Percentiles rank a stretch among this genome's conserved stretches.
Evolutionary conservation across 2,113 vertebrate genomes (phyloP).

Genomic region (Epinephelus fuscoguttatus): DNA sequence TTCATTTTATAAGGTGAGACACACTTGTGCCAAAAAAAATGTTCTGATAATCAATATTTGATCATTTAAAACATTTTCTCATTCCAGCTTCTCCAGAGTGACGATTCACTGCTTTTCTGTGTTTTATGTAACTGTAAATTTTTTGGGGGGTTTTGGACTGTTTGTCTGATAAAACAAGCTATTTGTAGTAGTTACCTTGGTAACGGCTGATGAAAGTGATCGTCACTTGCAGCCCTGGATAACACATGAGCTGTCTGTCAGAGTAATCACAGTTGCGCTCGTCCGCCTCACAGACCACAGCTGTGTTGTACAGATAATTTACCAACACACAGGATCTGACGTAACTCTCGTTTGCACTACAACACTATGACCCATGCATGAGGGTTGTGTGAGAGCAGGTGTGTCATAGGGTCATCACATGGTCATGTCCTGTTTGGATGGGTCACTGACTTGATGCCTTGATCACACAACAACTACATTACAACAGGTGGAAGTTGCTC

Average conservation of each 20-base stretch:
- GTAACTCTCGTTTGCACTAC: not conserved
- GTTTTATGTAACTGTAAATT: not conserved
- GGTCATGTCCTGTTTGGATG: conserved; percentile 1
- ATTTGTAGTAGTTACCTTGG: not conserved
- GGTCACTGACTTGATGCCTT: not conserved
- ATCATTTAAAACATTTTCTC: not conserved
- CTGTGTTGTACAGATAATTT: conserved; percentile 3
- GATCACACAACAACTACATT: conserved; percentile 21
- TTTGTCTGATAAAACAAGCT: not conserved
- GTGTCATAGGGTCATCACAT: conserved; percentile 4
- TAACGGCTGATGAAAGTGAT: not conserved
- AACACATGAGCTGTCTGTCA: not conserved
- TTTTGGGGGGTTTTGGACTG: not conserved
- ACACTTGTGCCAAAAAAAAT: not conserved
- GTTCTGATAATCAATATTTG: not conserved
- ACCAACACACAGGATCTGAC: not conserved
- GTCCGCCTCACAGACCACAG: not conserved
- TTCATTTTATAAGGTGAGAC: not conserved
- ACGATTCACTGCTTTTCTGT: not conserved
- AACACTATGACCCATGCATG: not conserved
- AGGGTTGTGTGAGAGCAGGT: not conserved
- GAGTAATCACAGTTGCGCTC: not conserved
- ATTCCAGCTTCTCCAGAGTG: not conserved
- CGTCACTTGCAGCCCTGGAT: not conserved
- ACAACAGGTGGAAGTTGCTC: conserved; percentile 34